Evolutionary conservation across 2,888 invertebrate species (phyloP).

Genomic region (Harpagoxenus sublaevis): DNA sequence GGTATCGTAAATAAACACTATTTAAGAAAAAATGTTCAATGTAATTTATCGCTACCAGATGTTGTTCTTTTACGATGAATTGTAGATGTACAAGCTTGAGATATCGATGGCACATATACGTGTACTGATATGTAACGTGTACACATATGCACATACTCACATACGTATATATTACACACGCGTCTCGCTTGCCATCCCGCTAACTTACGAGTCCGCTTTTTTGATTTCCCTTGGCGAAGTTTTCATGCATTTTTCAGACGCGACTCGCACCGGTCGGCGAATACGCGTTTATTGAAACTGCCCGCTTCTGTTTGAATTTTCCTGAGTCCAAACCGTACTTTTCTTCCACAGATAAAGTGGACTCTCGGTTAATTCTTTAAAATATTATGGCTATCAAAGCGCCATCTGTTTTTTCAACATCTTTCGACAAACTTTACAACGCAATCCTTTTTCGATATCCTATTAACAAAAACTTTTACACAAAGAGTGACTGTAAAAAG

Average conservation of each 20-base stretch:
- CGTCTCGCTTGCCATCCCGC: conserved; percentile 27
- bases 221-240: conserved; percentile 69
- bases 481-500: no score
- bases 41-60: conserved; percentile 19
- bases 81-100: conserved; percentile 23
- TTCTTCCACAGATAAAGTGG: conserved; percentile 23
- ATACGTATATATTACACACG: conserved; percentile 23
- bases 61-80: conserved; percentile 28
- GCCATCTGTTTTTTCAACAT: neutral
- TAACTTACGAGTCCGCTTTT: conserved; percentile 63
- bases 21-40: conserved; percentile 17
- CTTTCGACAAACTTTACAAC: neutral
- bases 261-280: conserved; percentile 39
- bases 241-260: conserved; percentile 71
- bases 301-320: conserved; percentile 55
- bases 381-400: neutral
- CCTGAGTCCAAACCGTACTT: neutral
- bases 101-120: conserved; percentile 21
- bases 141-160: neutral
- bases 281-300: conserved; percentile 59
- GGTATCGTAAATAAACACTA: neutral
- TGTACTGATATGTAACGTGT: conserved; percentile 6
- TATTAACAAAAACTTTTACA: neutral
- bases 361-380: conserved; percentile 32
- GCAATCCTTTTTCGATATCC: neutral